Evolutionary conservation across 2,797 vertebrate genomes (phyloP).

Genomic region (Anguilla pacifica): DNA sequence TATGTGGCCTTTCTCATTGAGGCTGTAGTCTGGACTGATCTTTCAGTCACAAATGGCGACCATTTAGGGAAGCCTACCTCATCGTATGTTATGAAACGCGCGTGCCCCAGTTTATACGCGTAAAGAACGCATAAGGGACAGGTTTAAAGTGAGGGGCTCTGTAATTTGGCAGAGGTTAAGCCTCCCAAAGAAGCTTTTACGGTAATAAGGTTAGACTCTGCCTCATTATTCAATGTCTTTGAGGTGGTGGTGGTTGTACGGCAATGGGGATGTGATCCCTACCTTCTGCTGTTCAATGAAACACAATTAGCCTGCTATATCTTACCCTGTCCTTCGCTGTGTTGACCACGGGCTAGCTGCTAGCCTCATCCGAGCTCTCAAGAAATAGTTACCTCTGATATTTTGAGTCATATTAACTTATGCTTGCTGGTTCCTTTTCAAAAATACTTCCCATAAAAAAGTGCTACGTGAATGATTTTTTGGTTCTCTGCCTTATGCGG

Average conservation of each 20-base stretch:
- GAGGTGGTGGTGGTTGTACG: not conserved
- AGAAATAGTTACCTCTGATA: not conserved
- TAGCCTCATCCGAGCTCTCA: not conserved
- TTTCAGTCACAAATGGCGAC: not conserved
- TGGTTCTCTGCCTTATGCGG: not conserved
- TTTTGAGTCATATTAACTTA: not conserved
- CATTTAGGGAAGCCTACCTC: not conserved
- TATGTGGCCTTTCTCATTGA: not conserved
- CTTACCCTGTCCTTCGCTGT: not conserved
- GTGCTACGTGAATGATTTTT: not conserved
- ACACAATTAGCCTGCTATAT: not conserved
- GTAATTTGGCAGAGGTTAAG: slow-evolving; percentile 7
- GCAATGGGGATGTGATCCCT: not conserved
- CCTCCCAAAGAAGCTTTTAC: slow-evolving; percentile 25
- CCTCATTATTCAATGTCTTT: slow-evolving; percentile 38
- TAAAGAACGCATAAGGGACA: not conserved
- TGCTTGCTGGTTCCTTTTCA: not conserved
- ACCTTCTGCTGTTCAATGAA: not conserved
- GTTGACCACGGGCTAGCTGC: not conserved
- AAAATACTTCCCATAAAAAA: not conserved
- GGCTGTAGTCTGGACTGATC: not conserved
- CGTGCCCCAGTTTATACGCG: not conserved
- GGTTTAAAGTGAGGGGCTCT: not conserved
- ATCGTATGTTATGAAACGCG: not conserved
- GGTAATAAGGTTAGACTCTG: slow-evolving; percentile 21